Base-by-base conservation (phyloP, 2,113 vertebrate genomes). In the Aspidoscelis tigris region DNA sequence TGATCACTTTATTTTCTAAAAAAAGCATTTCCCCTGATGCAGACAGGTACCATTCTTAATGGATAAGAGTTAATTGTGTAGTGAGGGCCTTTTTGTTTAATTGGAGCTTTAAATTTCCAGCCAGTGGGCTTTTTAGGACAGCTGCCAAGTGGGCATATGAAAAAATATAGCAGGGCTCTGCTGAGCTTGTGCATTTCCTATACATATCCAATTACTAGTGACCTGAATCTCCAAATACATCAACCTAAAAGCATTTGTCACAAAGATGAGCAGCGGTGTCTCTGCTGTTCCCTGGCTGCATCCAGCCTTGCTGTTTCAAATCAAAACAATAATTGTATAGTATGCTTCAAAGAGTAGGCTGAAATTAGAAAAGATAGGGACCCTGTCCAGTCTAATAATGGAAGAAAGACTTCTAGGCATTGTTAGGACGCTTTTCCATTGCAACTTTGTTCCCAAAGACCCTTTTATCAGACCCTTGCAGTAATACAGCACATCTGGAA, bases 151-250 rank as follows among this genome's bases (percentile, higher is more conserved):
- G 87, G 87, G 86, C 88, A 87, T 86, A 84, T 79, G 88, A 90
- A 85, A 61, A 89, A 91, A 90, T 91, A 90, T 90, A 91, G 76
- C 85, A 89, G 78, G 58, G 55, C 73, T 91, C 85, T 90, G 83
- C 85, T 80, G 87, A 90, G 91, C 81, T 74, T 81, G 69, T 91
- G 83, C 75, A 11, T 91, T 89, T 92, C 90, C 81, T 82, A 73
- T 89, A 88, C 78, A 82, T 78, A 86, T 89, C 91, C 90, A 88
- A 92, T 94, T 94, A 92, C 91, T 58, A 87, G 86, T 93, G 93
- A 93, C 87, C 90, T 94, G 76, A 74, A 90, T 93, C 76, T 82
- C 84, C 83, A 78, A 88, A 85, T 84, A 82, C 86, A 70, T 81
- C 12, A 74, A 22, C 80, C 88, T 93, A 12, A 88, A 91, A 81